Evolutionary conservation across 2,888 invertebrate species (phyloP).

Genomic region (Teleiodes luculella): DNA sequence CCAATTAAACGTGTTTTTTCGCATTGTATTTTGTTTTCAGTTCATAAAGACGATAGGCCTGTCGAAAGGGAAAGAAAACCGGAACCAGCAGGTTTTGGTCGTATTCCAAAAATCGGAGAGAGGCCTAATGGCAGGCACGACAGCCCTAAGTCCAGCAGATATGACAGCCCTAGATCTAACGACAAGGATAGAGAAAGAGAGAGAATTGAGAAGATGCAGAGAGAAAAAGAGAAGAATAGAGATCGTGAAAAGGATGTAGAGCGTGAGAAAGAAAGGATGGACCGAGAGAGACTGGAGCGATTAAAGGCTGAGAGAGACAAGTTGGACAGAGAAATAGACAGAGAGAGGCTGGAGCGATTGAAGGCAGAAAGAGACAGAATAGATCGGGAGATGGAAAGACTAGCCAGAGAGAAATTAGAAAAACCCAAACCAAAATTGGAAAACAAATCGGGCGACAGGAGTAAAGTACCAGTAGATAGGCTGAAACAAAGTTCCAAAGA

Average conservation of each 20-base stretch:
- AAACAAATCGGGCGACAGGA: constrained; percentile 41
- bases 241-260: constrained; percentile 35
- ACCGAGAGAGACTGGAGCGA: constrained; percentile 51
- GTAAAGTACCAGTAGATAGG: constrained; percentile 47
- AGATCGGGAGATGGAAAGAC: constrained; percentile 62
- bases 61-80: constrained; percentile 54
- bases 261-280: constrained; percentile 48
- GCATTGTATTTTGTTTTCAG: constrained; percentile 31
- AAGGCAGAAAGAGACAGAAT: constrained; percentile 66
- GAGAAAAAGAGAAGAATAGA: constrained; percentile 32
- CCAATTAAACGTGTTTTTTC: neutral
- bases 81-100: constrained; percentile 50
- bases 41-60: constrained; percentile 47
- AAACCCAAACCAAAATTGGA: constrained; percentile 61
- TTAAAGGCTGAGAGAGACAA: constrained; percentile 56
- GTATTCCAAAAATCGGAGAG: constrained; percentile 77
- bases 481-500: constrained; percentile 46
- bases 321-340: constrained; percentile 46
- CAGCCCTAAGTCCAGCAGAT: constrained; percentile 43
- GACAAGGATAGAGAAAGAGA: constrained; percentile 41
- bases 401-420: constrained; percentile 61
- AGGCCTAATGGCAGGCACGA: constrained; percentile 46
- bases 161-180: constrained; percentile 40
- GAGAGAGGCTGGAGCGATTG: constrained; percentile 55
- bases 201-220: constrained; percentile 30